These are phyloP conservation scores for Dasypus novemcinctus DNA, from an alignment of 2,113 vertebrate species.

Conservation along the genomic window DNA sequence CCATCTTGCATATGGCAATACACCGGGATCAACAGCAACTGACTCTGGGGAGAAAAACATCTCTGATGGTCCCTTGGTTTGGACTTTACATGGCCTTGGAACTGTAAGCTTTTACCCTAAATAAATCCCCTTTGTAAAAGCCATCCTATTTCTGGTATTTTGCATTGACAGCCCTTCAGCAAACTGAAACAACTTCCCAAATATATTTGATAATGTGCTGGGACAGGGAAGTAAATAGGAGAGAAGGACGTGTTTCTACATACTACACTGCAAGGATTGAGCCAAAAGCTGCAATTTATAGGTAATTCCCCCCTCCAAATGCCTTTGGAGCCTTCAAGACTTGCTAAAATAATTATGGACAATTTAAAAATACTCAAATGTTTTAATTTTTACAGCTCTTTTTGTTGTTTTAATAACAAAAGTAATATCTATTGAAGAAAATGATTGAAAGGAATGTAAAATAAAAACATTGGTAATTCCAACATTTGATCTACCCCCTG, in stretches of 20 bases:
- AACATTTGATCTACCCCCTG: neutral
- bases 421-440: neutral
- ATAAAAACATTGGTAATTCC: neutral
- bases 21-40: no score
- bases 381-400: neutral
- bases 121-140: no score
- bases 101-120: no score
- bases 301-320: neutral
- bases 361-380: neutral
- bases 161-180: no score
- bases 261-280: fast-evolving
- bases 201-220: neutral
- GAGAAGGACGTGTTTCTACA: fast-evolving
- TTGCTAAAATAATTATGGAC: neutral
- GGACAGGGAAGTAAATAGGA: no score
- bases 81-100: no score
- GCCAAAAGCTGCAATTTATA: neutral
- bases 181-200: no score
- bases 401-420: neutral
- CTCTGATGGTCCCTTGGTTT: no score
- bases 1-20: no score
- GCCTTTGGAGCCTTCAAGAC: neutral
- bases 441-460: neutral
- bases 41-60: no score
- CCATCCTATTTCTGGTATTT: no score